Conservation (phyloP, 2,888 invertebrate genomes). For the Cataglyphis rosenhaueri region DNA sequence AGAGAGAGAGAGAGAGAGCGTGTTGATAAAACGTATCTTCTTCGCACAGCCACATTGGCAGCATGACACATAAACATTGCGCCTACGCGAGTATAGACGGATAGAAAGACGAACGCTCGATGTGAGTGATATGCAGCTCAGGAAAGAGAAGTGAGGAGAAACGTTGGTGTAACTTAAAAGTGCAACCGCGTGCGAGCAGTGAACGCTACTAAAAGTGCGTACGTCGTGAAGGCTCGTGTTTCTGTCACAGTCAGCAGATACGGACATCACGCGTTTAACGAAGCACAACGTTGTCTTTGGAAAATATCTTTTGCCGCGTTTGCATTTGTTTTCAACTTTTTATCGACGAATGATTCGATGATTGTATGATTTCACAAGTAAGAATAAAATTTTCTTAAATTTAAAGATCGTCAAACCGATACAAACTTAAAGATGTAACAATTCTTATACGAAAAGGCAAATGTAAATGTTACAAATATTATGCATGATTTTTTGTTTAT, state of each 20-base stretch:
- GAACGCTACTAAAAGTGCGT: constrained; percentile 72
- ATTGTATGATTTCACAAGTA: not conserved
- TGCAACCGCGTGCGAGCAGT: constrained; percentile 43
- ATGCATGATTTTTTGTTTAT: not conserved
- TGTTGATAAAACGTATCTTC: constrained; percentile 46
- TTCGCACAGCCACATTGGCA: constrained; percentile 36
- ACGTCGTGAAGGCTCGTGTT: constrained; percentile 68
- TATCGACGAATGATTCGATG: not conserved
- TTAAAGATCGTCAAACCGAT: no score
- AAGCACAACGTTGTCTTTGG: constrained; percentile 57
- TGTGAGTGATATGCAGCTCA: not conserved
- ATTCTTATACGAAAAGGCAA: not conserved
- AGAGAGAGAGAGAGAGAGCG: not conserved
- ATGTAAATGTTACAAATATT: not conserved
- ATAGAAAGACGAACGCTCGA: not conserved
- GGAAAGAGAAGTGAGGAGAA: constrained; percentile 15
- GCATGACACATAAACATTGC: constrained; percentile 47
- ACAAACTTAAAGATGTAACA: not conserved
- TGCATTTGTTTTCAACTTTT: not conserved
- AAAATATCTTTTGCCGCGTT: constrained; percentile 24
- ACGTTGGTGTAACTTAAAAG: constrained; percentile 33
- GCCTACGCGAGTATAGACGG: constrained; percentile 18
- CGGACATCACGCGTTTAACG: constrained; percentile 66
- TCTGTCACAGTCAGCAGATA: constrained; percentile 67
- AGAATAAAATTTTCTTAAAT: not conserved